Evolutionary conservation across 1,140 invertebrate species (phyloP), one percentile per base, ranked within the genome.

Genomic region (Drosophila insularis): DNA sequence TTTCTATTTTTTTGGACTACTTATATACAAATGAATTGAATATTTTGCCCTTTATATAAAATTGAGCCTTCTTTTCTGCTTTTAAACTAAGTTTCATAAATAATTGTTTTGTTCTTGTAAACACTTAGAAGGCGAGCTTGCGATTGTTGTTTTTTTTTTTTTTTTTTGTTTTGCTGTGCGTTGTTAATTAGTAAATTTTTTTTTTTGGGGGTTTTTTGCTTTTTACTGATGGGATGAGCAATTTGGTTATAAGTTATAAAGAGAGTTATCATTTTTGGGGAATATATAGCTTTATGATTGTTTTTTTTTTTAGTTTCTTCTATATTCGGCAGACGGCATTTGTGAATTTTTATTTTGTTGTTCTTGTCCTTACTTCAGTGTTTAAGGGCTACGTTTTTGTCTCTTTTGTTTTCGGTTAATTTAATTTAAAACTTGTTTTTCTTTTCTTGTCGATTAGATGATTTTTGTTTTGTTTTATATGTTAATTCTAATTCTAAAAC

Each of bases 401-500:
- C n/a, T 14, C 58, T 27, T 43, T 35, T 27, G 27, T 27, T 27
- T 27, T 27, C 2, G 37, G 23, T 58, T 43, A 58, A 67, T 67
- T 58, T 40, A 37, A 35, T 58, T 58, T 14, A 10, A 23, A 50
- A 50, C 17, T 21, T 19, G 10, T 11, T 73, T 37, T 60, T 67
- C 0, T 27, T 27, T 27, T 27, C 27, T 27, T 27, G 27, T 27
- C 40, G 54, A 59, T 19, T 19, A 35, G 13, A 8, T 59, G 14
- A n/a, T 56, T n/a, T 7, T 56, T 32, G 59, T 43, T 72, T 39
- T 4, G 37, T 39, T 40, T 46, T 37, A 58, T 53, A 31, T 50
- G 19, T 76, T 77, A 46, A 59, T 72, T 85, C 80, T 89, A 85
- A 79, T 90, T 89, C 81, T 89, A 82, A 50, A 59, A 68, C 63